These are phyloP conservation scores for Piprites chloris DNA, from an alignment of 2,113 vertebrate genomes.

Conservation along the genomic window DNA sequence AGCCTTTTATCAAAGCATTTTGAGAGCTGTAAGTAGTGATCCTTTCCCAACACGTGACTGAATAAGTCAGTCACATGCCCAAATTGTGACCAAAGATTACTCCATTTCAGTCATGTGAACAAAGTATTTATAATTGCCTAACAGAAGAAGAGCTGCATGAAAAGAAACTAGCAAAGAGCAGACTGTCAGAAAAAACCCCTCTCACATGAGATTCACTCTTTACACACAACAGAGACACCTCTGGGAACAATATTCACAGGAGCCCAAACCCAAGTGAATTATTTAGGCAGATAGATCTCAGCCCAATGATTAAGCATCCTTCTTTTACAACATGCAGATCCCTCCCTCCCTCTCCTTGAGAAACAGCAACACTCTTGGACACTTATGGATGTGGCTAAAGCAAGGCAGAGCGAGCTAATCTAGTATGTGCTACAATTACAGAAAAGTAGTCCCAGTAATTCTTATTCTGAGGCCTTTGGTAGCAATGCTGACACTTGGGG, in stretches of 20 bases:
- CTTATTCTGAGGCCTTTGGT: not conserved
- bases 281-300: not conserved
- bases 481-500: not conserved
- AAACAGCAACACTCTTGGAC: not conserved
- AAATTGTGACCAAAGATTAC: constrained; percentile 16
- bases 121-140: not conserved
- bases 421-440: not conserved
- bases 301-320: not conserved
- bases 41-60: constrained; percentile 26
- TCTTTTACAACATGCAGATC: not conserved
- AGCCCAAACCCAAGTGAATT: not conserved
- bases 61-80: constrained; percentile 22
- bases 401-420: not conserved
- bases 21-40: not conserved
- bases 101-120: constrained; percentile 25
- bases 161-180: not conserved
- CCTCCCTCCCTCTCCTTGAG: not conserved
- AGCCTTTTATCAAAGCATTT: constrained; percentile 28
- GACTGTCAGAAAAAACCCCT: not conserved
- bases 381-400: not conserved
- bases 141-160: not conserved
- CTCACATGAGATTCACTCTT: not conserved
- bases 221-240: not conserved
- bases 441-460: not conserved
- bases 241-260: not conserved